These are phyloP conservation scores for Brachyistius frenatus DNA, from an alignment of 2,113 vertebrate genomes.

Conservation along the genomic window DNA sequence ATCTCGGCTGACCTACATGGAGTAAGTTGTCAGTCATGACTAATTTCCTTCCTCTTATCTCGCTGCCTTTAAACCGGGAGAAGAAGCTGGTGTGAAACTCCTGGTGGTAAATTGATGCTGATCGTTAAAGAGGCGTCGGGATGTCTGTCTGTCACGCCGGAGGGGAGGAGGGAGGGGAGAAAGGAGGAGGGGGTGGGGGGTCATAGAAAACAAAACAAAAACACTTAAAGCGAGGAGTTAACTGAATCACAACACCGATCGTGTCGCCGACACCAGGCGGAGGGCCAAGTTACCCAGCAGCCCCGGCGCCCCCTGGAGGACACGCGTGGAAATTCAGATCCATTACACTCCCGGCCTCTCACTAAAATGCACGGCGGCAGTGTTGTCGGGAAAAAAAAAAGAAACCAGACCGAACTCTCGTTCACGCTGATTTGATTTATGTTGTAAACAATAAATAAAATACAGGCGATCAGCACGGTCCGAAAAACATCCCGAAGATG, in stretches of 20 bases:
- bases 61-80: conserved; percentile 23
- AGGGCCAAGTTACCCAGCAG: conserved; percentile 69
- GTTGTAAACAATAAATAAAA: too few relatives aligned
- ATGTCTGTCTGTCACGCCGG: conserved; percentile 15
- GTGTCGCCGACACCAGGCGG: conserved; percentile 67
- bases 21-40: conserved; percentile 44
- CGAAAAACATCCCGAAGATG: too few relatives aligned
- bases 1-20: conserved; percentile 66
- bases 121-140: conserved; percentile 30
- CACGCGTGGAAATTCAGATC: conserved; percentile 72
- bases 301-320: conserved; percentile 67
- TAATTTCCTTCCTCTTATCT: conserved; percentile 58
- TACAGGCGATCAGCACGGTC: too few relatives aligned
- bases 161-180: too few relatives aligned
- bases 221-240: conserved; percentile 46
- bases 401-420: too few relatives aligned
- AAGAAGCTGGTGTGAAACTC: conserved; percentile 37
- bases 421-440: too few relatives aligned
- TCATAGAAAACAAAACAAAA: conserved; percentile 28
- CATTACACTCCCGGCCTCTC: conserved; percentile 72
- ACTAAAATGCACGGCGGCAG: too few relatives aligned
- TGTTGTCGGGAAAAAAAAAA: too few relatives aligned
- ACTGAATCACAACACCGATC: conserved; percentile 70
- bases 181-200: too few relatives aligned
- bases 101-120: conserved; percentile 46